phyloP scores from a whole-genome alignment of 2,888 invertebrate species.

The Xanthorhoe spadicearia region DNA sequence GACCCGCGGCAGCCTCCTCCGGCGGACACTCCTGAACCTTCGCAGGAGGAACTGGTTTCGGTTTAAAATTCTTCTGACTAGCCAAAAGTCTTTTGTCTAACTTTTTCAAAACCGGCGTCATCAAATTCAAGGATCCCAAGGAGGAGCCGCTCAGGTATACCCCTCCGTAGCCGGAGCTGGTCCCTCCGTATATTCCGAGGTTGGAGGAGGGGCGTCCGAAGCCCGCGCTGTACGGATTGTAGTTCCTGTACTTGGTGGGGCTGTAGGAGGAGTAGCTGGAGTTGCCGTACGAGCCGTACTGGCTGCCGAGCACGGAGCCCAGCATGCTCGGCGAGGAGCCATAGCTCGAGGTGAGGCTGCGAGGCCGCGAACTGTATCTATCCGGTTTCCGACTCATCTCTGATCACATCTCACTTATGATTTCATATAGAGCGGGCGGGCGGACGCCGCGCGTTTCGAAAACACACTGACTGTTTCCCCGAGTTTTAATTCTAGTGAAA shows the following conservation, averaged over 20 bases:
- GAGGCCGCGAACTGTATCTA: conserved; percentile 71
- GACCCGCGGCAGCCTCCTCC: conserved; percentile 39
- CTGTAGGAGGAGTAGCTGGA: conserved; percentile 69
- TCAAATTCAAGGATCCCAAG: conserved; percentile 84
- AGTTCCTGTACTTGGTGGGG: conserved; percentile 73
- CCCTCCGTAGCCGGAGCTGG: conserved; percentile 88
- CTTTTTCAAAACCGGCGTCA: conserved; percentile 82
- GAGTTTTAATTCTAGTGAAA: conserved; percentile 73
- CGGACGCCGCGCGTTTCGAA: conserved; percentile 66
- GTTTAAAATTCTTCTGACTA: conserved; percentile 81
- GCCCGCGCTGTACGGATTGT: conserved; percentile 76
- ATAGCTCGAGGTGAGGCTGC: conserved; percentile 74
- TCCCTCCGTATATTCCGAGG: conserved; percentile 85
- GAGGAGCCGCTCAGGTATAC: conserved; percentile 86
- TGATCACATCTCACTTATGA: conserved; percentile 63
- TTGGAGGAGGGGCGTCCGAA: conserved; percentile 70
- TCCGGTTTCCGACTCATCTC: conserved; percentile 80
- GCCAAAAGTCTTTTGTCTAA: conserved; percentile 78
- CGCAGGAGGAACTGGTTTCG: conserved; percentile 71
- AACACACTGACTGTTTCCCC: conserved; percentile 73
- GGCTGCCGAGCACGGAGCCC: conserved; percentile 70
- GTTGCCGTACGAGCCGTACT: conserved; percentile 70
- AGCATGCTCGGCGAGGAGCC: conserved; percentile 78
- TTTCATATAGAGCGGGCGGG: conserved; percentile 53
- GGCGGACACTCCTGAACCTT: conserved; percentile 58